Base-by-base conservation (phyloP, 2,797 vertebrate species). In the Phalanger gymnotis region DNA sequence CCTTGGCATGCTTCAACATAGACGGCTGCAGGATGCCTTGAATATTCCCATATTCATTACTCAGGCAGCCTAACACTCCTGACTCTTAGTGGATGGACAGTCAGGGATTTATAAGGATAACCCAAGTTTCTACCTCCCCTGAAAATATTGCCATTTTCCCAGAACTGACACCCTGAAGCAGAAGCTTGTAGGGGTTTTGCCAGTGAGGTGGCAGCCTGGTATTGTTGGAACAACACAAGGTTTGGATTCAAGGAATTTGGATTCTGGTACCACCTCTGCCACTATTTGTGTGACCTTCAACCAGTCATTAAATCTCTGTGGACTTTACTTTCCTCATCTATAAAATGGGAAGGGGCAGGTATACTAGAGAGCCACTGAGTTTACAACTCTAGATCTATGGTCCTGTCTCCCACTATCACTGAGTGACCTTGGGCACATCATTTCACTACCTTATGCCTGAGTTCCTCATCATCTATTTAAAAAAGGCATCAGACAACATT, bases 1-100 rank as follows among this genome's bases (percentile, higher is more conserved):
- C 10, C 34, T 91, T 89, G 53, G 90, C 92, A 87, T 90, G 31
- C 92, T 91, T 91, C 52, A 47, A 87, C 87, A 54, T 55, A 51
- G 93, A 51, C 16, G 9, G 9, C 87, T 94, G 56, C 94, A 47
- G 92, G 91, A 6, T 0, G 91, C 92, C 92, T 92, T 53, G 92
- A 57, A 95, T 87, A 93, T 87, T 94, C 56, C 92, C 94, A 53
- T 81, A 51, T 95, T 97, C 97, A 30, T 91, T 90, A 92, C 47
- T 51, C 87, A 66, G 90, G 90, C 81, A 95, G 94, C 5, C 91
- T 94, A 90, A 96, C 90, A 90, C 58, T 94, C 92, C 19, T 66
- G 90, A 93, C 95, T 93, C 31, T 93, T 55, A 90, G 4, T 58
- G 28, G 66, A 53, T 92, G 19, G 53, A 89, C 91, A 94, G 52